Evolutionary conservation across 2,888 invertebrate species (phyloP).

Genomic region (Cryptocheilus praepositus): DNA sequence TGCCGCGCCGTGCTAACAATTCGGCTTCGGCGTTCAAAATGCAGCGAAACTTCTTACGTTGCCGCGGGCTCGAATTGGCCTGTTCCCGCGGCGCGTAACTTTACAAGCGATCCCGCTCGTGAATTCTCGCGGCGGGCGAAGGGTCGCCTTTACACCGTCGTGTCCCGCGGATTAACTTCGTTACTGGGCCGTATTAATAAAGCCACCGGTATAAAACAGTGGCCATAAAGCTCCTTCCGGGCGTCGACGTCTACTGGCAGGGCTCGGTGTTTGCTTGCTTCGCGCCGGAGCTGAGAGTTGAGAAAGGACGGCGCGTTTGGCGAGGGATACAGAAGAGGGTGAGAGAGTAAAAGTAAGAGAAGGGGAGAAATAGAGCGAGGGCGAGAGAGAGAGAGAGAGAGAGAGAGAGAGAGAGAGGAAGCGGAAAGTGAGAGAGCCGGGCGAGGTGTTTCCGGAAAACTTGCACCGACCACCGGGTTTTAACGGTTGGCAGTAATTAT

Average conservation of each 20-base stretch:
- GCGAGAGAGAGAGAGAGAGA: too few species aligned
- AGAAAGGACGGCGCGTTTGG: slow-evolving; percentile 11
- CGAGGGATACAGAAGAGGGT: neutral
- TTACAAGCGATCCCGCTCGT: slow-evolving; percentile 1
- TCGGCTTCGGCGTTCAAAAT: too few species aligned
- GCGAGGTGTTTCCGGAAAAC: slow-evolving; percentile 21
- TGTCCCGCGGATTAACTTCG: slow-evolving; percentile 47
- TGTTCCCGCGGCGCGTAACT: neutral
- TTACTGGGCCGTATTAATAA: slow-evolving; percentile 57
- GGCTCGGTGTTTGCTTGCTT: slow-evolving; percentile 16
- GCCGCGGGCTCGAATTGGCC: too few species aligned
- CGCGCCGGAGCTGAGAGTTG: slow-evolving; percentile 18
- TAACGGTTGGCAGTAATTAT: slow-evolving; percentile 35
- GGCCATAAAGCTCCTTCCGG: slow-evolving; percentile 33
- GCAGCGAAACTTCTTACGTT: too few species aligned
- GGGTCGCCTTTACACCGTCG: slow-evolving; percentile 15
- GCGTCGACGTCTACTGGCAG: slow-evolving; percentile 11
- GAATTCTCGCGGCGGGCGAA: slow-evolving; percentile 10
- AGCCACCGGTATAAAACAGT: slow-evolving; percentile 29
- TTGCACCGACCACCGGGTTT: slow-evolving; percentile 4
- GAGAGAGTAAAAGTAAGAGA: too few species aligned
- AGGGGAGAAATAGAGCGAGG: too few species aligned
- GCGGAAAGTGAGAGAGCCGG: neutral
- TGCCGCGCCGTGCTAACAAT: too few species aligned
- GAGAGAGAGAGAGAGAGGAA: neutral